These are phyloP conservation scores for Cryptotermes secundus DNA, from an alignment of 1,140 invertebrate species.

Conservation along the genomic window DNA sequence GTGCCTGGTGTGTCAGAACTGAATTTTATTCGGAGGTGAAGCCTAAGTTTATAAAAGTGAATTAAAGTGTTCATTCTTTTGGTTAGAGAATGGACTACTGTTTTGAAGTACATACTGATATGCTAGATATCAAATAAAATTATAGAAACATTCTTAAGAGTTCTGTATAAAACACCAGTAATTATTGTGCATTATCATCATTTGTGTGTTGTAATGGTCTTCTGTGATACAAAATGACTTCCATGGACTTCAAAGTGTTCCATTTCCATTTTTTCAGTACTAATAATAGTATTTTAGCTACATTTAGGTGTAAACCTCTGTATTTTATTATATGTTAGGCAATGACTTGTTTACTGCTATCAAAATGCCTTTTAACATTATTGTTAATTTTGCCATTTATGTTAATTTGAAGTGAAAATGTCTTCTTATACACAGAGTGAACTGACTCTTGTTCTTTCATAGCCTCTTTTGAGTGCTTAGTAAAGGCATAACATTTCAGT, in stretches of 20 bases:
- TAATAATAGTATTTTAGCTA: not conserved
- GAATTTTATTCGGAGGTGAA: not conserved
- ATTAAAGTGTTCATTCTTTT: not conserved
- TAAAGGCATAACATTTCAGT: not conserved
- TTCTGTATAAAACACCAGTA: not conserved
- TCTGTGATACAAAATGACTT: constrained; percentile 1
- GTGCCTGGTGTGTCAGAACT: not conserved
- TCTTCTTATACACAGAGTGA: not conserved
- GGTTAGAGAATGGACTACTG: not conserved
- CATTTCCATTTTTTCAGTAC: not conserved
- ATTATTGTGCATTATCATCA: not conserved
- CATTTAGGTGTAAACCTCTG: not conserved
- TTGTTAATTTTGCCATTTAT: not conserved
- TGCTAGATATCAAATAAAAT: not conserved
- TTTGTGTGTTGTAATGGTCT: not conserved
- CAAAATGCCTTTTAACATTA: not conserved
- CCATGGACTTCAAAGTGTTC: not conserved
- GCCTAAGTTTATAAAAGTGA: not conserved
- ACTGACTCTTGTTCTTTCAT: not conserved
- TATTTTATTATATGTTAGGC: constrained; percentile 1
- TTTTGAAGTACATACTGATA: not conserved
- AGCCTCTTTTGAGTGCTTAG: not conserved
- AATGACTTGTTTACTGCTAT: not conserved
- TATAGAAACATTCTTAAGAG: not conserved
- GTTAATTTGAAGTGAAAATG: not conserved